phyloP scores from a whole-genome alignment of 2,888 invertebrate genomes.

The Cetonia aurata region DNA sequence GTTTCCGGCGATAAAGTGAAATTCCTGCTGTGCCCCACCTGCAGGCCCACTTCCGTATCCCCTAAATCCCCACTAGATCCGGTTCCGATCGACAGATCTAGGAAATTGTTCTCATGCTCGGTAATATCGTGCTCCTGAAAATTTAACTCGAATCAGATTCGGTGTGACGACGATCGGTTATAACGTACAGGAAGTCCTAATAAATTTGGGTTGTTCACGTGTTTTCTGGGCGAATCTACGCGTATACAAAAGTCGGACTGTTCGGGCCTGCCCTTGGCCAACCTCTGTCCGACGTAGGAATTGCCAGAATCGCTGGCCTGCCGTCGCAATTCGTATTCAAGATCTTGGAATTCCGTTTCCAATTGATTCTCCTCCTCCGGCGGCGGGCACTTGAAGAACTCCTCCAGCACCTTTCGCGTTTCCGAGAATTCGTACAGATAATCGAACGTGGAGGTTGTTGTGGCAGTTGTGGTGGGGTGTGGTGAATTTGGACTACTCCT shows the following conservation, averaged over 20 bases:
- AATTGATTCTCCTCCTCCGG: constrained; percentile 72
- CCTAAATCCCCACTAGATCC: constrained; percentile 75
- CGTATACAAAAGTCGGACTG: constrained; percentile 64
- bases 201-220: constrained; percentile 71
- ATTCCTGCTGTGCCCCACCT: constrained; percentile 81
- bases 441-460: constrained; percentile 80
- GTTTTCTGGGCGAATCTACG: constrained; percentile 72
- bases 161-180: background rate
- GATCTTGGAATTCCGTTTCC: constrained; percentile 73
- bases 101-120: constrained; percentile 72
- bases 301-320: constrained; percentile 75
- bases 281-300: constrained; percentile 81
- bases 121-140: constrained; percentile 67
- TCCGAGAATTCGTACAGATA: constrained; percentile 94
- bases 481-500: constrained; percentile 52
- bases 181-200: constrained; percentile 69
- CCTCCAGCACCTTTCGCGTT: constrained; percentile 91
- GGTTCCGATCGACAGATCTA: constrained; percentile 73
- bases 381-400: constrained; percentile 89
- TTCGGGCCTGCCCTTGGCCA: constrained; percentile 73
- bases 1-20: constrained; percentile 93
- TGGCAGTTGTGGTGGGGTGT: constrained; percentile 56
- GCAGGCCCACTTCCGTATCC: constrained; percentile 74
- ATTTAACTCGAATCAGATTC: background rate
- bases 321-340: constrained; percentile 83